A percentile compares a stretch with the other conserved stretches of the same genome.
These are phyloP conservation scores for Procavia capensis DNA, from an alignment of 2,113 vertebrate species.

Conservation along the genomic window DNA sequence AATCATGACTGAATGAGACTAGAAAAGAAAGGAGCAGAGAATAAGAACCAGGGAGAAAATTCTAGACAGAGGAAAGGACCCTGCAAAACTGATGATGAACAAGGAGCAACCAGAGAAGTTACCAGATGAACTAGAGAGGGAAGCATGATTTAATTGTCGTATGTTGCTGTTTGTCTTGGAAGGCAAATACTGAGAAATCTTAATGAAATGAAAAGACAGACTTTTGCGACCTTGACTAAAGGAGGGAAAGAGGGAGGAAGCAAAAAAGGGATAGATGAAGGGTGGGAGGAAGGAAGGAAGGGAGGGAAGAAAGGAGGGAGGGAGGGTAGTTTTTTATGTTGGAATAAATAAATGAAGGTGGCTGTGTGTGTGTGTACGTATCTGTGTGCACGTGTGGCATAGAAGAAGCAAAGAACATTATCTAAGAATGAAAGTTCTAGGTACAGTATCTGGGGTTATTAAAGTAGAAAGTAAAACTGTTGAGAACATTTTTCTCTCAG, in stretches of 20 bases:
- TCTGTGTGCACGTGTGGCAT: too few species aligned
- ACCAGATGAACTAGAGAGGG: neutral
- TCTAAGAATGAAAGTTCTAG: neutral
- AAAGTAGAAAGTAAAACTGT: neutral
- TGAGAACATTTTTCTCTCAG: neutral
- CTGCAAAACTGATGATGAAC: neutral
- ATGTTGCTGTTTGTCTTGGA: neutral
- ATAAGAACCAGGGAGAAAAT: neutral
- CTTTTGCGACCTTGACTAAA: neutral
- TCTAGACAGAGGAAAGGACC: neutral
- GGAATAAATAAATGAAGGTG: neutral
- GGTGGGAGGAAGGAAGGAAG: neutral
- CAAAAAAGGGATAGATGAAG: neutral
- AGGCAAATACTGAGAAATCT: neutral
- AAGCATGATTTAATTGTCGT: neutral
- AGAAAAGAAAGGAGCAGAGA: neutral
- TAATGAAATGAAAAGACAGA: neutral
- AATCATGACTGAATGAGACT: neutral
- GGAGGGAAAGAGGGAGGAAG: neutral
- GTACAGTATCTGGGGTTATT: neutral
- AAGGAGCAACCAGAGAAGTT: neutral
- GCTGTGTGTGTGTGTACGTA: neutral
- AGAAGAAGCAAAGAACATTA: neutral
- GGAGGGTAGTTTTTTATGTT: neutral
- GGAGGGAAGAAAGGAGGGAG: rapidly evolving